phyloP scores from a whole-genome alignment of 2,888 invertebrate genomes.

The Zelleria hepariella region DNA sequence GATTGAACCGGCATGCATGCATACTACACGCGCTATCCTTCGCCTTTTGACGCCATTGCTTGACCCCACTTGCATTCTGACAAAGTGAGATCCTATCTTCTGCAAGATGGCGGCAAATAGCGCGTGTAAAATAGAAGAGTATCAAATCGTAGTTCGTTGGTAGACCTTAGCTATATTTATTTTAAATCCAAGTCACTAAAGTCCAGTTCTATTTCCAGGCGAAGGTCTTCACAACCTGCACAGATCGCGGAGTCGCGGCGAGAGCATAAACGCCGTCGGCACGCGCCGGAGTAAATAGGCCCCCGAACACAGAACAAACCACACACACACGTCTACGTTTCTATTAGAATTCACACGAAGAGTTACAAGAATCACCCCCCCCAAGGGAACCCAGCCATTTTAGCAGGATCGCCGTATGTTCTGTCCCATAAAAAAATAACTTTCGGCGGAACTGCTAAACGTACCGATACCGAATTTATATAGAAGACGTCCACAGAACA shows the following conservation, averaged over 20 bases:
- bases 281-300: conserved; percentile 61
- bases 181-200: background rate
- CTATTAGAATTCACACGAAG: conserved; percentile 1
- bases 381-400: conserved; percentile 10
- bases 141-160: background rate
- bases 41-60: too few species aligned
- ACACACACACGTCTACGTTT: conserved; percentile 1
- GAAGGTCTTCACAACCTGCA: conserved; percentile 79
- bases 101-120: too few species aligned
- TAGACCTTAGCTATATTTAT: background rate
- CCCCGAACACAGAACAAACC: background rate
- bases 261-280: conserved; percentile 82
- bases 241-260: conserved; percentile 86
- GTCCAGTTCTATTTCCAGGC: conserved; percentile 41
- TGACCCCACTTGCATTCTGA: too few species aligned
- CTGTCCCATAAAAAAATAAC: background rate
- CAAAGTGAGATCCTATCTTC: too few species aligned
- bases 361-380: conserved; percentile 12
- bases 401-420: background rate
- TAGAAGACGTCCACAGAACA: conserved; percentile 35
- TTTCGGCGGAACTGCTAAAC: background rate
- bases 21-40: too few species aligned
- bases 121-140: too few species aligned
- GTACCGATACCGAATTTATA: conserved; percentile 47
- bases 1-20: too few species aligned